Evolutionary conservation across 2,113 vertebrate species (phyloP).

Genomic region (Hemibagrus wyckioides): DNA sequence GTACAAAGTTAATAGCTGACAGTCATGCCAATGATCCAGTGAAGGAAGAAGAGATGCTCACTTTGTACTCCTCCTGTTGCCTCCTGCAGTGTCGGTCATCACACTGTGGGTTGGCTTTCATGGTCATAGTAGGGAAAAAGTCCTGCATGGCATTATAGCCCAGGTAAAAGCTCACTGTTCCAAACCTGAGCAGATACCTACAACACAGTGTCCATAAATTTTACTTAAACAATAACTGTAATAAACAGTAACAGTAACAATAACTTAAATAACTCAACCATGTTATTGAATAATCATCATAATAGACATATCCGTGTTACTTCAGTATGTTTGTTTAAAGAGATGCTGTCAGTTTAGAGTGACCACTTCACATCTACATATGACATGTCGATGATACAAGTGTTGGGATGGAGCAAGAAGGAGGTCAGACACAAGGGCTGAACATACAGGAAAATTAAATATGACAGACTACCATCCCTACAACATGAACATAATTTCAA

Average conservation of each 20-base stretch:
- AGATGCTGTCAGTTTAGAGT: neutral
- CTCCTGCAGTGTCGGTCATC: constrained; percentile 84
- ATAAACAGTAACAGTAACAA: too few species aligned
- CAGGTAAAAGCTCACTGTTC: constrained; percentile 92
- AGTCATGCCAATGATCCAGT: neutral
- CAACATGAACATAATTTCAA: too few species aligned
- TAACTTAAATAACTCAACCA: neutral
- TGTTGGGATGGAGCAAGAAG: too few species aligned
- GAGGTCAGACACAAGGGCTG: too few species aligned
- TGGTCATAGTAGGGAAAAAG: constrained; percentile 93
- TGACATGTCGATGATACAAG: too few species aligned
- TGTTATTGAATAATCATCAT: neutral
- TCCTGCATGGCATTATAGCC: constrained; percentile 98
- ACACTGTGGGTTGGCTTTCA: constrained; percentile 95
- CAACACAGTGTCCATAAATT: constrained; percentile 19
- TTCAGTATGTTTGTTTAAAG: neutral
- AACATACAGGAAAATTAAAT: too few species aligned
- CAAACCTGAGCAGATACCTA: constrained; percentile 91
- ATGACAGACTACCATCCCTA: too few species aligned
- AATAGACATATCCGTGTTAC: neutral
- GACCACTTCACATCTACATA: neutral
- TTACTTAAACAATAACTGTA: neutral
- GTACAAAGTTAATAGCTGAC: too few species aligned
- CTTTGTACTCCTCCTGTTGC: constrained; percentile 88
- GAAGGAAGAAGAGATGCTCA: constrained; percentile 51